A percentile compares a stretch with the other conserved stretches of the same genome.
Evolutionary conservation across 2,888 invertebrate genomes (phyloP).

Genomic region (Tipula lateralis): DNA sequence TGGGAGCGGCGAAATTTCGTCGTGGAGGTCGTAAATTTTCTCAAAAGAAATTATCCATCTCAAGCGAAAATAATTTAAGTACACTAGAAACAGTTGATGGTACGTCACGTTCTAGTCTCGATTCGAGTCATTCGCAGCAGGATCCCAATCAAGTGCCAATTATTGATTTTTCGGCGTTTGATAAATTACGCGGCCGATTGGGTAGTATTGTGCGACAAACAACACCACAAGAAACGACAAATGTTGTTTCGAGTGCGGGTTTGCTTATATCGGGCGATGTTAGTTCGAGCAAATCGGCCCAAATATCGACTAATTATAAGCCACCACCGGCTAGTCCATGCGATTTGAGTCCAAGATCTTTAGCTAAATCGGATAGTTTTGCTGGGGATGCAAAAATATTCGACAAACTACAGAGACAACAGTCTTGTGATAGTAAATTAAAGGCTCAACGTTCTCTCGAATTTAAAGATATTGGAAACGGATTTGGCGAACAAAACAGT

Average conservation of each 20-base stretch:
- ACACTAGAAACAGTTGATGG: slow-evolving; percentile 48
- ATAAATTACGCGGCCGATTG: slow-evolving; percentile 55
- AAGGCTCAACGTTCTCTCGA: slow-evolving; percentile 37
- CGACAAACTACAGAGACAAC: slow-evolving; percentile 60
- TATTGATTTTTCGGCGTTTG: slow-evolving; percentile 53
- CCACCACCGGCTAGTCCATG: slow-evolving; percentile 59
- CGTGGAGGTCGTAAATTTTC: slow-evolving; percentile 64
- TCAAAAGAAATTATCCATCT: slow-evolving; percentile 47
- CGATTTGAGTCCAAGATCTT: slow-evolving; percentile 52
- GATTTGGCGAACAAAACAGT: slow-evolving; percentile 38
- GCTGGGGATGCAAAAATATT: slow-evolving; percentile 75
- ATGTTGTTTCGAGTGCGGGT: slow-evolving; percentile 51
- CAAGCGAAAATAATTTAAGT: slow-evolving; percentile 47
- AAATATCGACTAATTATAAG: slow-evolving; percentile 36
- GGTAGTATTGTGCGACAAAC: slow-evolving; percentile 61
- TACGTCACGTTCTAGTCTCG: slow-evolving; percentile 48
- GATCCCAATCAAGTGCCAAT: slow-evolving; percentile 33
- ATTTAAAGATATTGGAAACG: slow-evolving; percentile 35
- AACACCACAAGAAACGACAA: slow-evolving; percentile 41
- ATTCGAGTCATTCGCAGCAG: slow-evolving; percentile 43
- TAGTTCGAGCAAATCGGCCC: slow-evolving; percentile 34
- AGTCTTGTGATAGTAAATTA: slow-evolving; percentile 36
- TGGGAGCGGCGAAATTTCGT: slow-evolving; percentile 85
- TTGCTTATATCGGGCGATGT: slow-evolving; percentile 52
- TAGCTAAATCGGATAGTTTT: slow-evolving; percentile 67